Percentiles rank a stretch among this genome's conserved stretches.
phyloP scores from a whole-genome alignment of 2,888 invertebrate species.

The Heteromyza rotundicornis region DNA sequence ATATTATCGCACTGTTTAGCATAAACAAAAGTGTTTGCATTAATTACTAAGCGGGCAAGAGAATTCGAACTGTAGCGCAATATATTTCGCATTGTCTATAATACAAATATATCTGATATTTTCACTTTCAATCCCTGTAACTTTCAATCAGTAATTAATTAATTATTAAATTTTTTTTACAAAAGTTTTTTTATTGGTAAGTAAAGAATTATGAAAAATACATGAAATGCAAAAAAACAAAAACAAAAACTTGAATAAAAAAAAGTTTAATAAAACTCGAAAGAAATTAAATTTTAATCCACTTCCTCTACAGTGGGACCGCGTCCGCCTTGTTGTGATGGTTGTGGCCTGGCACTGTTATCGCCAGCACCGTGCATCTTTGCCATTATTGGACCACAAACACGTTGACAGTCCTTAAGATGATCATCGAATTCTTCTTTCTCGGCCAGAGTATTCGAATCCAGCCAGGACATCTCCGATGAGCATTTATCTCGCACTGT shows the following conservation, averaged over 20 bases:
- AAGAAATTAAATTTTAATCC: slow-evolving; percentile 63
- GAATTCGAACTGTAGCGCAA: too few species aligned
- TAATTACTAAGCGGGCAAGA: too few species aligned
- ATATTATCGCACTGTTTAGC: slow-evolving; percentile 44
- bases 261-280: not conserved
- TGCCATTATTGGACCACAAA: slow-evolving; percentile 81
- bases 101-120: too few species aligned
- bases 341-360: slow-evolving; percentile 72
- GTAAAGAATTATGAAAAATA: slow-evolving; percentile 7
- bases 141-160: not conserved
- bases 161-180: not conserved
- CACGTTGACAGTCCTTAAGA: slow-evolving; percentile 75
- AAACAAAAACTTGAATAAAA: not conserved
- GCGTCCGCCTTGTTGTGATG: slow-evolving; percentile 58
- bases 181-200: not conserved
- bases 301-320: slow-evolving; percentile 77
- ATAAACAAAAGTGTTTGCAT: slow-evolving; percentile 49
- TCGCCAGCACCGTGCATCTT: slow-evolving; percentile 76
- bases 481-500: slow-evolving; percentile 73
- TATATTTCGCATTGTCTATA: too few species aligned
- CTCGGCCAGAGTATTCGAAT: slow-evolving; percentile 77
- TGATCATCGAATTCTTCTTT: slow-evolving; percentile 80
- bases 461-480: slow-evolving; percentile 80
- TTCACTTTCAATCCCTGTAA: too few species aligned
- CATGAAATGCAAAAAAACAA: not conserved